Base-by-base conservation (phyloP, 1,140 invertebrate genomes). In the Trichonephila inaurata region DNA sequence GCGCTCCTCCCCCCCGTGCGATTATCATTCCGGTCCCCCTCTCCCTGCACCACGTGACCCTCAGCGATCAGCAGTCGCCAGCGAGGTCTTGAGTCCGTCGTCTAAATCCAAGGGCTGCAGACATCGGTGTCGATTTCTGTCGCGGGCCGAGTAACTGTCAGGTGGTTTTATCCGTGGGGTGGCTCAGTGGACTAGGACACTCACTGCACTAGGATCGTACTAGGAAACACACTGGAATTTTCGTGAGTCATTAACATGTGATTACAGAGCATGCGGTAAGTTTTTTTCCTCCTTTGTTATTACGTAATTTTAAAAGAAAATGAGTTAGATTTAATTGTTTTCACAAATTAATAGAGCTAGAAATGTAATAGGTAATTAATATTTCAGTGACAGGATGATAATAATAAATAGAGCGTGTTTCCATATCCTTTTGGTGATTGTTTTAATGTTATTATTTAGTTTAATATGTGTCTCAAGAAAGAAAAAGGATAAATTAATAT, bases 51-150 rank as follows among this genome's bases (percentile, higher is more conserved):
- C 82, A 85, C 82, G 82, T 85, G 82, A 85, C 82, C 82, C 44
- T 85, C 44, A 51, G n/a, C 19, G 82, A 85, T 58, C 82, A n/a
- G 58, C 44, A 60, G 58, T 85, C 82, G 82, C 82, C 82, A 85
- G 82, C 18, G 62, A 64, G 62, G 18, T 64, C 66, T n/a, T 10
- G 72, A 77, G 72, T 77, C 72, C 72, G 72, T 14, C 28, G 28
- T 33, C 72, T 69, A 69, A 69, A 69, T 69, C 66, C 66, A 24
- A 24, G 10, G 72, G 72, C 72, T 16, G 72, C 72, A 77, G 28
- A 77, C 69, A 77, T 24, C 72, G 28, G 72, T 24, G 24, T 77
- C 72, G 72, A 18, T 40, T 77, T 77, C 72, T 77, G 33, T 77
- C 72, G 28, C 72, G 10, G 24, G 14, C 69, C 69, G 69, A 14